Percentiles rank a stretch among this genome's conserved stretches.
These are phyloP conservation scores for Ataeniobius toweri DNA, from an alignment of 2,797 vertebrate genomes.

Conservation along the genomic window DNA sequence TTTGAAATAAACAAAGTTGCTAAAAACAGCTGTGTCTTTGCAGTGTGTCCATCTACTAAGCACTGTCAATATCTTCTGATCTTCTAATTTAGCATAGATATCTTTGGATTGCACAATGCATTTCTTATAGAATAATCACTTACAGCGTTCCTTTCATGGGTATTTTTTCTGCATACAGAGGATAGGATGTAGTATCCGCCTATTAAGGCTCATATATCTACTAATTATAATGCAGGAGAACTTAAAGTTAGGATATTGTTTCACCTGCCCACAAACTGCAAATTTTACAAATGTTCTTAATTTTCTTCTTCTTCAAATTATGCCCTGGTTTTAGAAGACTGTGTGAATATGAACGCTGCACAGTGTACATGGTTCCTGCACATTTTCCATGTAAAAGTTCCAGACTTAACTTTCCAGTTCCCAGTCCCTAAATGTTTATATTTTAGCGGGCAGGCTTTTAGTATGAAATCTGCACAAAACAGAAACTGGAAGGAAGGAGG, in stretches of 20 bases:
- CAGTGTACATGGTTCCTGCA: too few species aligned
- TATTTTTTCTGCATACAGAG: constrained; percentile 5
- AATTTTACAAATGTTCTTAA: too few species aligned
- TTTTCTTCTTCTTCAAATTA: too few species aligned
- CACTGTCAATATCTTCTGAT: background rate
- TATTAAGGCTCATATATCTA: constrained; percentile 1
- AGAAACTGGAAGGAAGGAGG: too few species aligned
- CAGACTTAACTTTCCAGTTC: too few species aligned
- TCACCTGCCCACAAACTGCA: background rate
- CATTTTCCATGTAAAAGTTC: too few species aligned
- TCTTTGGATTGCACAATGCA: background rate
- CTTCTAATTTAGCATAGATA: background rate
- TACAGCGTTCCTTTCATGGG: constrained; percentile 2
- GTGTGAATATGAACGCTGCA: too few species aligned
- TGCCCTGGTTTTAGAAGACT: too few species aligned
- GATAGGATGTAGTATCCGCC: background rate
- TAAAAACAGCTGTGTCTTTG: constrained; percentile 39
- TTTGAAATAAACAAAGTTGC: constrained; percentile 81
- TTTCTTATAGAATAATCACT: background rate
- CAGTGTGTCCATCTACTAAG: background rate
- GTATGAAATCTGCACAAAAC: too few species aligned
- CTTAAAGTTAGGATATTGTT: background rate
- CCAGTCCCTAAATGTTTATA: too few species aligned
- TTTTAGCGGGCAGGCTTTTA: too few species aligned
- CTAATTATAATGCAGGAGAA: constrained; percentile 2